These are phyloP conservation scores for Cylindroiulus punctatus DNA, from an alignment of 2,888 invertebrate species.

Conservation along the genomic window DNA sequence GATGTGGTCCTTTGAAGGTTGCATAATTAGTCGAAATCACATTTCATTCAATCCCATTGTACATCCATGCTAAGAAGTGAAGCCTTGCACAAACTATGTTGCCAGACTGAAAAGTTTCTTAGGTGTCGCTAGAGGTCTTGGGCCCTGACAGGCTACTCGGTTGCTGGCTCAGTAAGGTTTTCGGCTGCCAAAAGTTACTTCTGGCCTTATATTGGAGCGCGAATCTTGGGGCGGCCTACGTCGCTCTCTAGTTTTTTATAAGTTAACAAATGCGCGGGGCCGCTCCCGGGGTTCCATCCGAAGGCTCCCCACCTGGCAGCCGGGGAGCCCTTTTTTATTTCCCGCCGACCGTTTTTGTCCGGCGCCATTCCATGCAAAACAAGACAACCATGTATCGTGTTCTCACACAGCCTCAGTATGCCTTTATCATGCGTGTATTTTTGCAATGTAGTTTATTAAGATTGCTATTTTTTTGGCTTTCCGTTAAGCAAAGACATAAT, in stretches of 20 bases:
- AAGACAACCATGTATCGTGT: neutral
- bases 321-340: neutral
- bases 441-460: slow-evolving; percentile 32
- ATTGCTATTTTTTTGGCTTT: slow-evolving; percentile 32
- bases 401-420: slow-evolving; percentile 21
- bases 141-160: neutral
- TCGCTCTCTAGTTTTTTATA: slow-evolving; percentile 26
- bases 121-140: neutral
- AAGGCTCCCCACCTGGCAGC: slow-evolving; percentile 7
- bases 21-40: no score
- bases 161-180: neutral
- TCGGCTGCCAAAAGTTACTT: slow-evolving; percentile 13
- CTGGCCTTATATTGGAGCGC: neutral
- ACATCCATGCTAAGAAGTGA: no score
- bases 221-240: neutral
- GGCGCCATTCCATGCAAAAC: slow-evolving; percentile 21
- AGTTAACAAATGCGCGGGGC: neutral
- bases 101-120: neutral
- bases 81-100: no score
- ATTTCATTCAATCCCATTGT: no score
- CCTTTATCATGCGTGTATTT: slow-evolving; percentile 27
- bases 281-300: slow-evolving; percentile 1
- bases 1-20: no score
- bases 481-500: slow-evolving; percentile 26
- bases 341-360: neutral